Evolutionary conservation across 2,113 vertebrate genomes (phyloP).

Genomic region (Candoia aspera): DNA sequence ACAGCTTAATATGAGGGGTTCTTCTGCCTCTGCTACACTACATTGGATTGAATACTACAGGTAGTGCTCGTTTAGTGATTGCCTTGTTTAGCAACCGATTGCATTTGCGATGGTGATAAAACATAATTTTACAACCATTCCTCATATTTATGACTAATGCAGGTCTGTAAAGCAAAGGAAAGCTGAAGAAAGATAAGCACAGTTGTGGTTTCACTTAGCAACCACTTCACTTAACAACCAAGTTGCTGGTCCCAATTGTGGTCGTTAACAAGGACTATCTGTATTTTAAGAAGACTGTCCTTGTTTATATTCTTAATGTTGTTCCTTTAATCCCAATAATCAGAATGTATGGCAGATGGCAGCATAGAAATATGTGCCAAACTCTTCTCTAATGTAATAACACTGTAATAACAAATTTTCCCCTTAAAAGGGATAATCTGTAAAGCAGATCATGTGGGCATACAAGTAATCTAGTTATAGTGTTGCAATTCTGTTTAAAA

Average conservation of each 20-base stretch:
- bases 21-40: no score
- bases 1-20: no score
- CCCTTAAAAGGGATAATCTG: not conserved
- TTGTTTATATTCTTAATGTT: not conserved
- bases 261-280: not conserved
- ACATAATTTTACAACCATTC: not conserved
- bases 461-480: not conserved
- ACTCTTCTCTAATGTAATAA: not conserved
- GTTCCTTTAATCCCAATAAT: not conserved
- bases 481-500: not conserved
- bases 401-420: fast-evolving
- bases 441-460: not conserved
- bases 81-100: not conserved
- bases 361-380: not conserved
- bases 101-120: not conserved
- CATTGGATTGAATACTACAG: no score
- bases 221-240: not conserved
- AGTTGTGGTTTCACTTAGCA: not conserved
- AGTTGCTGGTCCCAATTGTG: not conserved
- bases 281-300: not conserved
- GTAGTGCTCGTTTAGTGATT: not conserved
- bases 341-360: not conserved
- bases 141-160: not conserved
- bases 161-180: not conserved
- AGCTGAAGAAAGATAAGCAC: not conserved